Evolutionary conservation across 1,140 invertebrate species (phyloP).

Genomic region (Drosophila athabasca): DNA sequence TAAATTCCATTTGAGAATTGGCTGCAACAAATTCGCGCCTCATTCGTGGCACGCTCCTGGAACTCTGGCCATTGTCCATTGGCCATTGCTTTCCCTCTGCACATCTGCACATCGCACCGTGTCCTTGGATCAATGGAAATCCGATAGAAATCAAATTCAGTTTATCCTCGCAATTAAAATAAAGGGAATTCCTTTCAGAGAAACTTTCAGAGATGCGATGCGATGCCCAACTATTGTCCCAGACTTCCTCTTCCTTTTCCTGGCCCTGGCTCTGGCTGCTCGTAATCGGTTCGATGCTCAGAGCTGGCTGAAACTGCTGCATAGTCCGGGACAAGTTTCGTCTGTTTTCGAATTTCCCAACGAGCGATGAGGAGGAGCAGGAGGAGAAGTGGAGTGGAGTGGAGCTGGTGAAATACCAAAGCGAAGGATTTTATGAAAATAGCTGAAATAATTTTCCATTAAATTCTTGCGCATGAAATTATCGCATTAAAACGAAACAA

Average conservation of each 20-base stretch:
- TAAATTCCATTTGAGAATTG: conserved; percentile 64
- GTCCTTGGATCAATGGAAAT: background rate
- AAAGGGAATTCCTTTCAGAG: no score
- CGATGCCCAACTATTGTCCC: no score
- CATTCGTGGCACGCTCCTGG: conserved; percentile 6
- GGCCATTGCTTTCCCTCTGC: no score
- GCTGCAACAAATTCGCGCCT: conserved; percentile 46
- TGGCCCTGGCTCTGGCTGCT: background rate
- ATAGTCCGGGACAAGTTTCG: conserved; percentile 41
- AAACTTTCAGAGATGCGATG: no score
- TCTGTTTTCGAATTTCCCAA: conserved; percentile 25
- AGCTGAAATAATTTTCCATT: conserved; percentile 76
- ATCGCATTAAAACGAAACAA: conserved; percentile 74
- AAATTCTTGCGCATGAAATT: conserved; percentile 74
- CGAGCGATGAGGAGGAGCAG: background rate
- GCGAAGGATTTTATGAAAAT: conserved; percentile 68
- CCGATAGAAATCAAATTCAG: no score
- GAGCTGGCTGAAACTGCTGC: conserved; percentile 9
- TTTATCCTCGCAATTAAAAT: no score
- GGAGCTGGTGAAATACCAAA: conserved; percentile 49
- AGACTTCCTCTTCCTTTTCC: no score
- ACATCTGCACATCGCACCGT: background rate
- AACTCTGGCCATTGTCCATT: background rate
- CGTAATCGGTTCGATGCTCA: conserved; percentile 21
- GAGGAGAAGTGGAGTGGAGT: background rate